A percentile compares a stretch with the other conserved stretches of the same genome.
Evolutionary conservation across 2,113 vertebrate genomes (phyloP).

Genomic region (Lipophrys pholis): DNA sequence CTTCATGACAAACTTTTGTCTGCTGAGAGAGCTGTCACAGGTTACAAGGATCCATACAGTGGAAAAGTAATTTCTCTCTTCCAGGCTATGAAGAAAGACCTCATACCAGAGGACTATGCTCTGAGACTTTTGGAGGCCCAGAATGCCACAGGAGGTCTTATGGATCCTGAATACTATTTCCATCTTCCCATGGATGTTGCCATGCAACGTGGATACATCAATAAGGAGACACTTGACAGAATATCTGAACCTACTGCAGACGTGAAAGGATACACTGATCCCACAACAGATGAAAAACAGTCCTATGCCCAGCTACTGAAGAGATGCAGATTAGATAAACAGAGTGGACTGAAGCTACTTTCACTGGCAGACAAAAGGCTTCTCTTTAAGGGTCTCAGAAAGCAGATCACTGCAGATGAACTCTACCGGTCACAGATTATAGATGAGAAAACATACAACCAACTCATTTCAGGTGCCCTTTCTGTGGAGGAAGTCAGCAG

Average conservation of each 20-base stretch:
- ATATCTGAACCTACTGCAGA: slow-evolving; percentile 82
- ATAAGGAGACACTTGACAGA: slow-evolving; percentile 88
- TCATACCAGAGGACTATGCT: slow-evolving; percentile 91
- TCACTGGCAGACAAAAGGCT: slow-evolving; percentile 88
- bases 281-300: slow-evolving; percentile 90
- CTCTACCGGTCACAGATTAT: slow-evolving; percentile 91
- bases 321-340: slow-evolving; percentile 87
- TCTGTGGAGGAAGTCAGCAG: slow-evolving; percentile 93
- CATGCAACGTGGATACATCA: slow-evolving; percentile 92
- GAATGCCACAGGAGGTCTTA: slow-evolving; percentile 90
- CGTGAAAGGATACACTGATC: slow-evolving; percentile 89
- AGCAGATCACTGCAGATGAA: slow-evolving; percentile 93
- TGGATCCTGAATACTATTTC: slow-evolving; percentile 93
- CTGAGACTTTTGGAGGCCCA: slow-evolving; percentile 93
- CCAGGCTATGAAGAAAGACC: slow-evolving; percentile 97
- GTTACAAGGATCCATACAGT: slow-evolving; percentile 95
- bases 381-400: slow-evolving; percentile 93
- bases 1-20: slow-evolving; percentile 95
- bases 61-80: slow-evolving; percentile 95
- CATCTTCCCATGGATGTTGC: slow-evolving; percentile 92
- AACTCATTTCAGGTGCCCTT: slow-evolving; percentile 88
- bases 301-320: slow-evolving; percentile 91
- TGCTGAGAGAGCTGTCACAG: slow-evolving; percentile 93
- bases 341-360: slow-evolving; percentile 85
- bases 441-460: slow-evolving; percentile 87